These are phyloP conservation scores for Drosophila virilis DNA, from an alignment of 1,140 invertebrate species.

Conservation along the genomic window DNA sequence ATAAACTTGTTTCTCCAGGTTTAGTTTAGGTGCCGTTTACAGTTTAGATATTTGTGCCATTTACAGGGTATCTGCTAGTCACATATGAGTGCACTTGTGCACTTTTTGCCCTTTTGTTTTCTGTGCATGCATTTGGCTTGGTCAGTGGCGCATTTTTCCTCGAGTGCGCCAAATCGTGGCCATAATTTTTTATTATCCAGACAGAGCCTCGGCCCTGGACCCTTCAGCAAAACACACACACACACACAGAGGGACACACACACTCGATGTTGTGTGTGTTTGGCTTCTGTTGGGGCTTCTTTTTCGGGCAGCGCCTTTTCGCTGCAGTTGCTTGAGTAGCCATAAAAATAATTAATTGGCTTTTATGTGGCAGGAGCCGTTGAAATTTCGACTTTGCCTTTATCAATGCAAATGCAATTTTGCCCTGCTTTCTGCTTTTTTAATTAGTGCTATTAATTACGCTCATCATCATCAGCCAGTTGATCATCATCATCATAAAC, in stretches of 20 bases:
- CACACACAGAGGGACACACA: slow-evolving; percentile 23
- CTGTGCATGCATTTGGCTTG: slow-evolving; percentile 40
- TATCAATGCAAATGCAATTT: slow-evolving; percentile 56
- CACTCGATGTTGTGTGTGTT: slow-evolving; percentile 19
- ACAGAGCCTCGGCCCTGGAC: slow-evolving; percentile 22
- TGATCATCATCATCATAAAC: slow-evolving; percentile 34
- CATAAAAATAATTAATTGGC: slow-evolving; percentile 82
- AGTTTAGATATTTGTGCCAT: too few relatives aligned
- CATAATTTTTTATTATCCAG: slow-evolving; percentile 79
- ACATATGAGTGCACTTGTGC: too few relatives aligned
- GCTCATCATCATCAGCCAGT: slow-evolving; percentile 30
- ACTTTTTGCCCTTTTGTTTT: neutral
- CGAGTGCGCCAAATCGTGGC: slow-evolving; percentile 78
- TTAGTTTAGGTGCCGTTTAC: too few relatives aligned
- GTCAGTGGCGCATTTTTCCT: slow-evolving; percentile 64
- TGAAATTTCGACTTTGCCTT: slow-evolving; percentile 63
- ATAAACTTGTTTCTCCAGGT: too few relatives aligned
- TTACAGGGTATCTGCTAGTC: slow-evolving; percentile 12
- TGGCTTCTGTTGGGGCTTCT: slow-evolving; percentile 72
- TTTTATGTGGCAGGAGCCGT: slow-evolving; percentile 80
- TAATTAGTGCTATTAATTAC: slow-evolving; percentile 78
- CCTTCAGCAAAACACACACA: slow-evolving; percentile 20
- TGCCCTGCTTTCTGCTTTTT: slow-evolving; percentile 40
- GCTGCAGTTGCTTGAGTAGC: slow-evolving; percentile 56
- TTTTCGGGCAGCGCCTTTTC: slow-evolving; percentile 8